Base-by-base conservation (phyloP, 1,140 invertebrate genomes). In the Halyomorpha halys region DNA sequence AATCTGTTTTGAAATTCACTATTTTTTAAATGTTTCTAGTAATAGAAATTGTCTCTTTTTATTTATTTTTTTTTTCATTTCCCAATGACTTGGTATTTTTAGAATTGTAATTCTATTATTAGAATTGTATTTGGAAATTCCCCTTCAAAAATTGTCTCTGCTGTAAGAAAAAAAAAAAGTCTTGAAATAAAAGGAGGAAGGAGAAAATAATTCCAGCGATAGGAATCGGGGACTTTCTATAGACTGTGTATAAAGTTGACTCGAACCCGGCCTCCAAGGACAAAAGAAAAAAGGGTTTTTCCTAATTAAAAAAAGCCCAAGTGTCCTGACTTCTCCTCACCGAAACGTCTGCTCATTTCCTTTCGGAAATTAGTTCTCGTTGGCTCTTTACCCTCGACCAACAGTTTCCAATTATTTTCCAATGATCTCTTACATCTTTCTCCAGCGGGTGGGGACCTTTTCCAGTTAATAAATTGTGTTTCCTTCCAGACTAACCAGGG, bases 341-440 rank as follows among this genome's bases (percentile, higher is more conserved):
- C 47, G n/a, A 49, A 49, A 49, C 47, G 47, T 49, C 47, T 49
- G n/a, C 11, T 21, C 47, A 49, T 49, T 49, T 49, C 47, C 47
- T 49, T 49, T 18, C 47, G 47, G 47, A 49, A 49, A 49, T 49
- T 49, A 49, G 47, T 18, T 13, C 47, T 6, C 3, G n/a, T 13
- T 49, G n/a, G 5, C 47, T 49, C 21, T 49, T 49, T 21, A 19
- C 47, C n/a, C 47, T 1, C 6, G 3, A n/a, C 11, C 47, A 18
- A 49, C 47, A 49, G 47, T 49, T 49, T 49, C 47, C 47, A 49
- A 49, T 49, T 49, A 49, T 49, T 49, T 49, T 18, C 21, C 47
- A 49, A 49, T 49, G 47, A 49, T 49, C 47, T 21, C 47, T 49
- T 8, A 49, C 47, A 21, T 49, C 47, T 49, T 49, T 49, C 21